Evolutionary conservation across 2,797 vertebrate genomes (phyloP), one percentile per base, ranked within the genome.

Genomic region (Acanthurus lineatus): DNA sequence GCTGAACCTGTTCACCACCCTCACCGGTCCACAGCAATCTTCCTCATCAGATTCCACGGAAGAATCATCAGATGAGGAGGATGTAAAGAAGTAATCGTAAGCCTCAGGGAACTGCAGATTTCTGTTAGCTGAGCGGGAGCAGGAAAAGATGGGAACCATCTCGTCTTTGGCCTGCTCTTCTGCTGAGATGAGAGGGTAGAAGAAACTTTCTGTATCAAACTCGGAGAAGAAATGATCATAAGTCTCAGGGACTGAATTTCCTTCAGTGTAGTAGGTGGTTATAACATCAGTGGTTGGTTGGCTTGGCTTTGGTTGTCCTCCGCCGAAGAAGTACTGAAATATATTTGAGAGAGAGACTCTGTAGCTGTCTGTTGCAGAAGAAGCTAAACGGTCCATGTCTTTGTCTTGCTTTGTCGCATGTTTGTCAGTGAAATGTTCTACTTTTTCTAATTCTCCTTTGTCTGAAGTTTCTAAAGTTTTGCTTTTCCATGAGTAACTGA

Each of bases 181-280:
- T 48, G 83, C 17, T 42, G 80, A 35, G 6, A 84, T 32, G 20
- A 92, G 64, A 22, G 94, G 93, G 54, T 67, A 88, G 81, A 95
- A 94, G 54, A 95, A 88, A 67, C 20, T 93, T 71, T 90, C 92
- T 7, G 77, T 78, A n/a, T 95, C 95, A 81, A 93, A 96, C n/a
- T 98, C 97, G 0, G 96, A 97, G 83, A 97, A 97, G 70, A 99
- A 96, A 80, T 96, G 94, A 12, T 99, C 97, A 0, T 97, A 98
- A 15, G 93, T 96, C 91, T 99, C 97, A 0, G 97, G 95, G 67
- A 97, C 93, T 0, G 96, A 90, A 35, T 77, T 78, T 48, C 68
- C 93, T 32, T 78, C 73, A 11, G 8, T 25, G 70, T 66, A 81
- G 25, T 62, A 64, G 48, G 58, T 42, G 20, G 63, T 42, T n/a